Percentiles rank a stretch among this genome's conserved stretches.
Conservation (phyloP, 2,797 vertebrate genomes). For the Manis crassicaudata region DNA sequence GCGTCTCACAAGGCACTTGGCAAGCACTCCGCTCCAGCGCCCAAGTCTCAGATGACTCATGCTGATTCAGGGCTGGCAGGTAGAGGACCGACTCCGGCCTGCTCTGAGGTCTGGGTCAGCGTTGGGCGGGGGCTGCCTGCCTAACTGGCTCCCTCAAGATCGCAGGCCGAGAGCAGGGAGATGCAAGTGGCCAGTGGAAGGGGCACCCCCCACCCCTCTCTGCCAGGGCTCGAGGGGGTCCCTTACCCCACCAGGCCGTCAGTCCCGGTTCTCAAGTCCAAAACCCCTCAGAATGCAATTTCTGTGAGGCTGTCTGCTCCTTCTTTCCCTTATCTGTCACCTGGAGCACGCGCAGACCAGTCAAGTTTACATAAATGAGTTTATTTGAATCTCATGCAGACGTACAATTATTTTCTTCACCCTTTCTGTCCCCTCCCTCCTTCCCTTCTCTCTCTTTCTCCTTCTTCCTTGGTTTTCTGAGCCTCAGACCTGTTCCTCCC, state of each 20-base stretch:
- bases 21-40: constrained; percentile 75
- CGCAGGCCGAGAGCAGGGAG: background rate
- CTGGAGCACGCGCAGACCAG: background rate
- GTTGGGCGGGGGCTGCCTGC: background rate
- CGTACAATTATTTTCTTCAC: background rate
- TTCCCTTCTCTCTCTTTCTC: background rate
- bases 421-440: background rate
- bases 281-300: background rate
- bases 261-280: background rate
- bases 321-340: background rate
- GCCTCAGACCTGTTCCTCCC: constrained; percentile 76
- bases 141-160: background rate
- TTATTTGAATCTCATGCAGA: background rate
- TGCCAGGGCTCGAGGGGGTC: background rate
- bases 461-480: constrained; percentile 61
- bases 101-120: background rate
- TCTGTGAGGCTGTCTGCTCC: background rate
- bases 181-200: background rate
- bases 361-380: background rate
- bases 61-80: constrained; percentile 81
- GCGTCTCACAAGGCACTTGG: constrained; percentile 82
- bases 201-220: too few species aligned
- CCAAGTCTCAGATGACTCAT: constrained; percentile 82
- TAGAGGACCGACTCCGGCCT: constrained; percentile 31
- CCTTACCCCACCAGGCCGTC: too few species aligned